phyloP scores from a whole-genome alignment of 2,113 vertebrate genomes.

The Macquaria ambigua region DNA sequence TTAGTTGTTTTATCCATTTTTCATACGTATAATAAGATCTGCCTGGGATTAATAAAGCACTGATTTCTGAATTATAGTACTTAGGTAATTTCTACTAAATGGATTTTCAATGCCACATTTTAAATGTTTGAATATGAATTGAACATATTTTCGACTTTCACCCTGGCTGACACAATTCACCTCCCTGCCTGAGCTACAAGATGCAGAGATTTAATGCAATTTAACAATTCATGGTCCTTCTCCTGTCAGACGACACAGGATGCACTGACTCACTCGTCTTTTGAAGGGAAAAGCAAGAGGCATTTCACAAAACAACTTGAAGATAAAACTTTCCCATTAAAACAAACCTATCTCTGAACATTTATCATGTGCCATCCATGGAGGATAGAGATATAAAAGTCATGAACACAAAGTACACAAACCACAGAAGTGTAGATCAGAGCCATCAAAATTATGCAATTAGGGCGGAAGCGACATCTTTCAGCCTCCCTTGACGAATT shows the following conservation, averaged over 20 bases:
- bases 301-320: slow-evolving; percentile 52
- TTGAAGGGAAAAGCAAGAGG: slow-evolving; percentile 33
- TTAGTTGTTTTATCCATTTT: slow-evolving; percentile 5
- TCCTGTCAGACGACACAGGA: slow-evolving; percentile 40
- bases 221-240: slow-evolving; percentile 59
- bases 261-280: slow-evolving; percentile 57
- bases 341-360: slow-evolving; percentile 47
- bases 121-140: slow-evolving; percentile 36
- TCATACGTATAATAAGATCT: slow-evolving; percentile 14
- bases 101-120: slow-evolving; percentile 38
- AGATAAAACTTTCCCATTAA: slow-evolving; percentile 64
- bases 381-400: slow-evolving; percentile 49
- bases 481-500: slow-evolving; percentile 39
- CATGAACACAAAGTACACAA: slow-evolving; percentile 58
- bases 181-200: slow-evolving; percentile 23
- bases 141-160: slow-evolving; percentile 42
- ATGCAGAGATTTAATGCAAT: slow-evolving; percentile 46
- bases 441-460: slow-evolving; percentile 64
- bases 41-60: not conserved
- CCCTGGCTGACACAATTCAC: slow-evolving; percentile 5
- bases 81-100: slow-evolving; percentile 9
- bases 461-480: slow-evolving; percentile 49
- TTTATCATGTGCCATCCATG: slow-evolving; percentile 33
- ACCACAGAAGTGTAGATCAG: slow-evolving; percentile 58
- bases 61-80: slow-evolving; percentile 15